phyloP scores from a whole-genome alignment of 2,113 vertebrate species.

The Labeo rohita region DNA sequence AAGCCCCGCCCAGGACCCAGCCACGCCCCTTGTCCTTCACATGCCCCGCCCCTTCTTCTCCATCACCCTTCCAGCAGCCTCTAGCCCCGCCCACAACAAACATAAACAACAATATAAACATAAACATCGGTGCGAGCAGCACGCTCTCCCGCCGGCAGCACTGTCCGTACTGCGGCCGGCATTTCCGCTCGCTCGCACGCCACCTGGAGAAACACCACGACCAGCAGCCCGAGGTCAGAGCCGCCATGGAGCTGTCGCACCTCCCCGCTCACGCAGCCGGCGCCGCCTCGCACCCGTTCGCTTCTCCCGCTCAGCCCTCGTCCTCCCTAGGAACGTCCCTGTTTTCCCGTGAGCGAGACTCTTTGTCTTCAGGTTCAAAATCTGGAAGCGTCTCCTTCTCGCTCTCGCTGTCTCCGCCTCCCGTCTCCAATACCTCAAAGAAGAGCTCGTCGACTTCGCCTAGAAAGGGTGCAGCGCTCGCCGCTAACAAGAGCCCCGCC shows the following conservation, averaged over 20 bases:
- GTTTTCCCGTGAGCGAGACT: slow-evolving; percentile 71
- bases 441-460: slow-evolving; percentile 36
- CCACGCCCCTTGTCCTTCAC: slow-evolving; percentile 70
- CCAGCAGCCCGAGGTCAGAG: slow-evolving; percentile 74
- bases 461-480: not conserved
- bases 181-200: slow-evolving; percentile 77
- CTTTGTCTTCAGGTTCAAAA: slow-evolving; percentile 58
- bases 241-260: slow-evolving; percentile 77
- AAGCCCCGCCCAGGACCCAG: slow-evolving; percentile 67
- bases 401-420: slow-evolving; percentile 69
- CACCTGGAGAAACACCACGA: slow-evolving; percentile 79
- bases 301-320: slow-evolving; percentile 62
- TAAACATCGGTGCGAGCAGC: slow-evolving; percentile 71
- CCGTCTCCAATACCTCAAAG: slow-evolving; percentile 51
- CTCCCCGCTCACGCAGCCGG: slow-evolving; percentile 49
- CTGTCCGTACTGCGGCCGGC: slow-evolving; percentile 76
- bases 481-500: slow-evolving; percentile 15
- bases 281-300: slow-evolving; percentile 36
- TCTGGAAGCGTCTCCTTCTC: slow-evolving; percentile 72
- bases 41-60: slow-evolving; percentile 55
- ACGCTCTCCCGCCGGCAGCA: slow-evolving; percentile 72
- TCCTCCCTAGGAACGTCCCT: slow-evolving; percentile 66
- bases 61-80: slow-evolving; percentile 55
- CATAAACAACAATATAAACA: slow-evolving; percentile 81
- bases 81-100: slow-evolving; percentile 73